A percentile compares a stretch with the other conserved stretches of the same genome.
Evolutionary conservation across 2,797 vertebrate species (phyloP).

Genomic region (Rhinella marina): DNA sequence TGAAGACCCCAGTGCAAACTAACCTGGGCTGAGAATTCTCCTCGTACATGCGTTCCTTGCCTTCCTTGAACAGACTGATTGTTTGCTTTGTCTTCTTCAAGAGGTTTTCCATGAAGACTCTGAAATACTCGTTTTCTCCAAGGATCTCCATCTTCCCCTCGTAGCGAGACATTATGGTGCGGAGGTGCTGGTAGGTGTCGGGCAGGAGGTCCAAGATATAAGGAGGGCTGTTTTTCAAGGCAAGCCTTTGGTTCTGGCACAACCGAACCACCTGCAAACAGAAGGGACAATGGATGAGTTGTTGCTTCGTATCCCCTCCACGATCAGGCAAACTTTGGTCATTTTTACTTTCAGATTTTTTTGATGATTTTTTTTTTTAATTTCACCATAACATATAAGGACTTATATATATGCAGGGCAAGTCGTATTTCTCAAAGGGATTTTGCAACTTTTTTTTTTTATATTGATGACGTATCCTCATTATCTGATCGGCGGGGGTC

Average conservation of each 20-base stretch:
- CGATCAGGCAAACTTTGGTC: no score
- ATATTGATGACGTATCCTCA: no score
- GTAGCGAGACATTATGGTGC: constrained; percentile 92
- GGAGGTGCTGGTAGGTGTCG: constrained; percentile 97
- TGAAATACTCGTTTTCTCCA: constrained; percentile 97
- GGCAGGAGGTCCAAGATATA: constrained; percentile 98
- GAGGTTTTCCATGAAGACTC: constrained; percentile 98
- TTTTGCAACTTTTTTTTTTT: no score
- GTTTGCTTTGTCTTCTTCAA: constrained; percentile 99
- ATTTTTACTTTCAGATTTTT: no score
- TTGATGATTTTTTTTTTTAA: no score
- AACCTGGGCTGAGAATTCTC: constrained; percentile 98
- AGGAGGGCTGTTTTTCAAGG: constrained; percentile 97
- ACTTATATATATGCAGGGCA: no score
- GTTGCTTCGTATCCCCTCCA: no score
- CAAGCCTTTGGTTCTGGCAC: constrained; percentile 97
- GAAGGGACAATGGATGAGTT: not conserved
- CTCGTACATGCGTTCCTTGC: constrained; percentile 98
- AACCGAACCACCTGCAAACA: constrained; percentile 90
- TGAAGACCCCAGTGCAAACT: constrained; percentile 52
- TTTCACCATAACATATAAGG: no score
- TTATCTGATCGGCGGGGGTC: no score
- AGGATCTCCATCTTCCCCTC: constrained; percentile 98
- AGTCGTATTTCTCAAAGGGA: no score
- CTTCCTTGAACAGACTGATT: constrained; percentile 98